Percentiles rank a stretch among this genome's conserved stretches.
Evolutionary conservation across 2,888 invertebrate genomes (phyloP).

Genomic region (Dicyrtoma fusca): DNA sequence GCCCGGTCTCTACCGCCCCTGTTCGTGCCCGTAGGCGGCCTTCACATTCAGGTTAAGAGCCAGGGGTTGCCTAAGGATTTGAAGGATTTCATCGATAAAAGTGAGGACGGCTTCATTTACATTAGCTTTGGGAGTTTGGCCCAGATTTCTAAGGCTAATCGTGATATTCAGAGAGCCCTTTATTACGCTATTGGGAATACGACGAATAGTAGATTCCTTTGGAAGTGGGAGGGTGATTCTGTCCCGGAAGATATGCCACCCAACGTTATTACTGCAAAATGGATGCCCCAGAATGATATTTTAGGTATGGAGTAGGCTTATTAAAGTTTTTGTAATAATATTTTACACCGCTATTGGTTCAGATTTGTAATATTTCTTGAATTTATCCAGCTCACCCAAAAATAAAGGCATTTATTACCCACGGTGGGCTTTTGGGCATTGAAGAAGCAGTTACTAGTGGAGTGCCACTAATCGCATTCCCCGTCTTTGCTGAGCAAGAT

Average conservation of each 20-base stretch:
- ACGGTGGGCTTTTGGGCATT: slow-evolving; percentile 70
- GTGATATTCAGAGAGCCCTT: slow-evolving; percentile 32
- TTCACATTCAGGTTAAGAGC: slow-evolving; percentile 12
- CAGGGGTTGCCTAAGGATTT: slow-evolving; percentile 36
- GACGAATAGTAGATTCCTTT: slow-evolving; percentile 39
- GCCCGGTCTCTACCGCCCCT: slow-evolving; percentile 48
- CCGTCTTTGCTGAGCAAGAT: slow-evolving; percentile 64
- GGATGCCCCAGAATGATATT: slow-evolving; percentile 47
- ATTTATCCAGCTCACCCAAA: slow-evolving; percentile 63
- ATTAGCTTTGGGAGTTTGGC: slow-evolving; percentile 34
- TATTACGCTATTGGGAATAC: slow-evolving; percentile 41
- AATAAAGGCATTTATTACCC: slow-evolving; percentile 67
- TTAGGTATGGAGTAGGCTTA: slow-evolving; percentile 35
- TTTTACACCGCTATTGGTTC: no score
- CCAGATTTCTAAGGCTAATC: not conserved
- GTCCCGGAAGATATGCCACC: slow-evolving; percentile 59
- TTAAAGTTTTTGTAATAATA: no score
- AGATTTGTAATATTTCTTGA: not conserved
- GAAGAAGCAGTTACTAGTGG: slow-evolving; percentile 68
- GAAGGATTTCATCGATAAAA: slow-evolving; percentile 24
- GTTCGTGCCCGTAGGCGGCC: slow-evolving; percentile 45
- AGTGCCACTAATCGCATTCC: slow-evolving; percentile 65
- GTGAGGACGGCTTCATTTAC: slow-evolving; percentile 28
- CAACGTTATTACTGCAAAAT: slow-evolving; percentile 56
- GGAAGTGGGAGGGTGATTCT: slow-evolving; percentile 45